A percentile compares a stretch with the other conserved stretches of the same genome.
Conservation (phyloP, 2,797 vertebrate genomes). For the Paramormyrops hopkinsi region DNA sequence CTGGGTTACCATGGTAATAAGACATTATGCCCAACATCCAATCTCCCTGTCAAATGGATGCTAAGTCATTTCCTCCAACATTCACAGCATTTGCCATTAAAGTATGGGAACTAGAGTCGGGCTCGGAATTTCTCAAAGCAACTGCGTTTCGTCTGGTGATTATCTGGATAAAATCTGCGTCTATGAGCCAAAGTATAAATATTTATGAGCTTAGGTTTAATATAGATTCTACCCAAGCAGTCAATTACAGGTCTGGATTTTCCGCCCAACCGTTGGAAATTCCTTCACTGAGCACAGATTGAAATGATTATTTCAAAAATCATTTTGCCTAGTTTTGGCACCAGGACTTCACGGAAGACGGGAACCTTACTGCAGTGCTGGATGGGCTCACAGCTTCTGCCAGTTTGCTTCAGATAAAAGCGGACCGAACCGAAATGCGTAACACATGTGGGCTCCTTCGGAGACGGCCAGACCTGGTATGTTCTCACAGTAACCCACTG, state of each 20-base stretch:
- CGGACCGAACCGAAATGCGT: neutral
- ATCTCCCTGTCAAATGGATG: neutral
- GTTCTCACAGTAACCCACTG: neutral
- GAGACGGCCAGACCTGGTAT: neutral
- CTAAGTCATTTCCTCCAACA: neutral
- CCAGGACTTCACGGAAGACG: neutral
- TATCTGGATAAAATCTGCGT: neutral
- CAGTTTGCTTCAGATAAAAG: neutral
- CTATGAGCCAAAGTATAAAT: neutral
- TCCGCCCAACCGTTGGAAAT: neutral
- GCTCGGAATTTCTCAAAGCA: neutral
- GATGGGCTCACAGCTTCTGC: neutral
- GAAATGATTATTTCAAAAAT: neutral
- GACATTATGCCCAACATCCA: neutral
- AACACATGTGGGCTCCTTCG: neutral
- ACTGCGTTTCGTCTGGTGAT: neutral
- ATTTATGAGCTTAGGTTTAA: neutral
- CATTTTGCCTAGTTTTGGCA: neutral
- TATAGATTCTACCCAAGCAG: neutral
- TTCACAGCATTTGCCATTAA: neutral
- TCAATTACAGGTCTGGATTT: neutral
- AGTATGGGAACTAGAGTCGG: neutral
- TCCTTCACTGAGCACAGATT: neutral
- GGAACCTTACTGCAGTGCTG: neutral
- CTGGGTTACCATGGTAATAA: slow-evolving; percentile 13